Conservation (phyloP, 2,797 vertebrate species). For the Sciurus carolinensis region DNA sequence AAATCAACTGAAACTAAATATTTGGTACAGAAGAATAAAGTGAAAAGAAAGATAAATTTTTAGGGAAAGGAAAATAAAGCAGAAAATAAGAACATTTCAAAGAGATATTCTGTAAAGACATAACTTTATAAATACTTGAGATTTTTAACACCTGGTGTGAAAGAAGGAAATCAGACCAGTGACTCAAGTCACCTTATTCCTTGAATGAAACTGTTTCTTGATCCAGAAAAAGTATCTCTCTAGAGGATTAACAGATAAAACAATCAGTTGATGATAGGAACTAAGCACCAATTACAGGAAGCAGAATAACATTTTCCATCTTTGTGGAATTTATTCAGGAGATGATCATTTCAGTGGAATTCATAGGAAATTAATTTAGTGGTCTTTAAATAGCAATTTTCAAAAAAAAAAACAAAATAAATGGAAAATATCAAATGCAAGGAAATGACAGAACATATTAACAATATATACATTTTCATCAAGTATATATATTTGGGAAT, state of each 20-base stretch:
- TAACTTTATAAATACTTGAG: background rate
- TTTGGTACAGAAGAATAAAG: background rate
- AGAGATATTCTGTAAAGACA: background rate
- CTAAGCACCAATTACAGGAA: background rate
- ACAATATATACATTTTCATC: background rate
- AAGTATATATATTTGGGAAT: background rate
- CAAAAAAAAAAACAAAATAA: constrained; percentile 50
- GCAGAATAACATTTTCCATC: background rate
- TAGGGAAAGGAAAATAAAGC: constrained; percentile 11
- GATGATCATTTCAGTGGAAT: background rate
- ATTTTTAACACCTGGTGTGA: background rate
- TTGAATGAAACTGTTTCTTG: constrained; percentile 31
- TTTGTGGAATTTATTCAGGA: background rate
- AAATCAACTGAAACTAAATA: constrained; percentile 53
- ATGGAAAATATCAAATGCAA: constrained; percentile 19
- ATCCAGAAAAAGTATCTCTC: constrained; percentile 11
- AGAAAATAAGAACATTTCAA: background rate
- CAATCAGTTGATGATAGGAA: background rate
- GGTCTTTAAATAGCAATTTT: background rate
- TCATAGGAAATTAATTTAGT: background rate
- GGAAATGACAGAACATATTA: background rate
- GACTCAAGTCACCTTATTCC: constrained; percentile 21
- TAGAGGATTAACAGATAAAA: constrained; percentile 6
- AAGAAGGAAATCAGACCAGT: constrained; percentile 6
- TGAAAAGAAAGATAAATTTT: constrained; percentile 20